Evolutionary conservation across 2,888 invertebrate species (phyloP), one percentile per base, ranked within the genome.

Genomic region (Halictus quadricinctus): DNA sequence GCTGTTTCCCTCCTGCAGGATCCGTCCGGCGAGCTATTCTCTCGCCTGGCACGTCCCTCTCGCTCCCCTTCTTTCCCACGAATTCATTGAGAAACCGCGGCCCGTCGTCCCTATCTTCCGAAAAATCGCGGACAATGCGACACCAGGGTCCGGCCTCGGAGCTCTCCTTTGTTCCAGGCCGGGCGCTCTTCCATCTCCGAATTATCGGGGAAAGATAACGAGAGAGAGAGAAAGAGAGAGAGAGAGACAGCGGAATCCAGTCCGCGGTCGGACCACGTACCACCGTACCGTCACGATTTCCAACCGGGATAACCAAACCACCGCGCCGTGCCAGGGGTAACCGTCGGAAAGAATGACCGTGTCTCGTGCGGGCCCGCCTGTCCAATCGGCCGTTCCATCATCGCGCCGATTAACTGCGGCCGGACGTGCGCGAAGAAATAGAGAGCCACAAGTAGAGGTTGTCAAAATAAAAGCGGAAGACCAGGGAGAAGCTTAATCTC

Each of bases 41-140:
- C 41, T 25, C 60, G 50, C 13, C 64, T 15, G 64, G 29, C 64
- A 64, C 64, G 64, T 64, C 15, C 18, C 36, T 58, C 36, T 58
- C 36, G 69, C 74, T 66, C 54, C 64, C 69, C 60, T 80, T 72
- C 73, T 78, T 76, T 74, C 83, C 81, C 81, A 83, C 89, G 87
- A 84, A 86, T 91, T 86, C 86, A 76, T 85, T 83, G 79, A 80
- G 80, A 87, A 85, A 86, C 88, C 88, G 80, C 87, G 78, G 18
- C 80, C 72, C 46, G 73, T 48, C 75, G 64, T 54, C 77, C 80
- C 82, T 87, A 90, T 90, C 89, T 77, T 50, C 72, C 86, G 90
- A 90, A 84, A 89, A 90, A 90, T 90, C 86, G 86, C 89, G 78
- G 84, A 89, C 87, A 88, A 90, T 83, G 86, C 88, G 88, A 87